Evolutionary conservation across 2,113 vertebrate genomes (phyloP), one percentile per base, ranked within the genome.

Genomic region (Podarcis cretensis): DNA sequence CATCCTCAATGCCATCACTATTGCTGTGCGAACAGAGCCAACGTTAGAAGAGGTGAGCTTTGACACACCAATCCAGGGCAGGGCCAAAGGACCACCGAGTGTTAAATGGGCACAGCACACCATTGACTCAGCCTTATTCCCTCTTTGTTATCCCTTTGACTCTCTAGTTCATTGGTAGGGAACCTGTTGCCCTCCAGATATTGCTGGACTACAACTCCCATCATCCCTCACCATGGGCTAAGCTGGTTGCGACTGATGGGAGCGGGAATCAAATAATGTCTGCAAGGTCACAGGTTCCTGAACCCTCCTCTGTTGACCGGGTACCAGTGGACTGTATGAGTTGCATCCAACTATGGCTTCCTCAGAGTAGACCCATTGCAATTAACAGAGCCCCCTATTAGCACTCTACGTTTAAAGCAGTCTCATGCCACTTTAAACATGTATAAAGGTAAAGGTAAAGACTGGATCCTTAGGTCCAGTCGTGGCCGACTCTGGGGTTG

Each of bases 1-100:
- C 83, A n/a, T 95, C 27, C 2, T 79, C 84, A 95, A 95, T 0
- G 91, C 93, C 40, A 25, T 95, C 43, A 92, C 91, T 85, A 68
- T 81, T 10, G 25, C 20, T 40, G 2, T 87, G 10, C 79, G 59
- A 32, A 76, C 77, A 20, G 83, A 79, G 0, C 75, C 32, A 0
- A 0, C 16, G 1, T 16, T 79, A 1, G 82, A 65, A 40, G 84
- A 86, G 12, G 87, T 88, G 7, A 25, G 80, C 65, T 75, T 82
- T 12, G 59, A 10, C 9, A 5, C 5, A 20, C 57, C 48, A 40
- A 2, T 57, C 48, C 30, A 18, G n/a, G 27, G 20, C 21, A 57
- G 43, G 18, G 3, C 43, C 10, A 12, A 5, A 6, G 27, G 48
- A 25, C 10, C 16, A 18, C 63, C 76, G 2, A 13, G 16, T 82